Conservation (phyloP, 2,797 vertebrate genomes). For the Zenarchopterus dispar region DNA sequence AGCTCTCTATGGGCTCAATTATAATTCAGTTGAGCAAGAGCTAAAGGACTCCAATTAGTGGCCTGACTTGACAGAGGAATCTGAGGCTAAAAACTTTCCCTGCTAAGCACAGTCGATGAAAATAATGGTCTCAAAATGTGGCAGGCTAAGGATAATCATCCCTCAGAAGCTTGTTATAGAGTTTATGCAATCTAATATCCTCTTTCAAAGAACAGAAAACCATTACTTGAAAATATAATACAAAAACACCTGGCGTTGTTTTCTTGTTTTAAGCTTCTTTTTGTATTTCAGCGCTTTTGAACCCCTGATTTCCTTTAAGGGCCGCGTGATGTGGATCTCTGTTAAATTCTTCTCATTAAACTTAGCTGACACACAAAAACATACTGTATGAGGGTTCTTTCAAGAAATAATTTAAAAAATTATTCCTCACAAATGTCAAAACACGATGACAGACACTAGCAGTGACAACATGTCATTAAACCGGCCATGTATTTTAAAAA, state of each 20-base stretch:
- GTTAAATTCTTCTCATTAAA: background rate
- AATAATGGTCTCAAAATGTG: constrained; percentile 26
- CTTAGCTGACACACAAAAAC: constrained; percentile 1
- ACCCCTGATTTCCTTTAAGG: constrained; percentile 13
- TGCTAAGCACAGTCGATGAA: constrained; percentile 18
- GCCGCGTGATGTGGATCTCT: constrained; percentile 9
- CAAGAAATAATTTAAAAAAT: background rate
- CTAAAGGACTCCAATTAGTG: constrained; percentile 54
- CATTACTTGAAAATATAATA: background rate
- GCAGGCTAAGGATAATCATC: constrained; percentile 3
- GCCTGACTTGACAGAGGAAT: constrained; percentile 43
- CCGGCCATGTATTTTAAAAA: background rate
- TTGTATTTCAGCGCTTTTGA: constrained; percentile 14
- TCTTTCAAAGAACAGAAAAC: constrained; percentile 11
- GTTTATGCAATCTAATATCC: constrained; percentile 10
- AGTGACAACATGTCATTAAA: background rate
- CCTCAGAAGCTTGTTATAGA: constrained; percentile 6
- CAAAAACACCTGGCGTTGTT: constrained; percentile 4
- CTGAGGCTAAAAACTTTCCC: constrained; percentile 35
- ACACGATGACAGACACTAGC: too few relatives aligned
- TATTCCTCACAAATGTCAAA: too few relatives aligned
- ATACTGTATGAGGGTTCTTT: constrained; percentile 12
- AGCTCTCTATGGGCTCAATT: constrained; percentile 64
- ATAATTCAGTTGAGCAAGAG: constrained; percentile 47
- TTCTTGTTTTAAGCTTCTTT: background rate